phyloP scores from a whole-genome alignment of 2,113 vertebrate species.

The Aix galericulata region DNA sequence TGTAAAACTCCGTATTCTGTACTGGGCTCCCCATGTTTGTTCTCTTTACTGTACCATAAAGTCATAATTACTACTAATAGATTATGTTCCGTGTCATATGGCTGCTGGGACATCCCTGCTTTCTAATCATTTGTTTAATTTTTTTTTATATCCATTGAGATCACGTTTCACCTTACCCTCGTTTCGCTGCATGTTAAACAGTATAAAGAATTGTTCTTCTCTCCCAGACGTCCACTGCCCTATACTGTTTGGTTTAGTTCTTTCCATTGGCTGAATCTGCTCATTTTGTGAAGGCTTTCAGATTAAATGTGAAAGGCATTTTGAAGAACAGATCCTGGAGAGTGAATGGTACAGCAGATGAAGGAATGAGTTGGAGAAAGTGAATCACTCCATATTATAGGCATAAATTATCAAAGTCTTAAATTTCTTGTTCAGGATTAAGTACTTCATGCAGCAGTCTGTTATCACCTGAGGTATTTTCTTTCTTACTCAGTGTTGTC shows the following conservation, averaged over 20 bases:
- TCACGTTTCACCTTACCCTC: background rate
- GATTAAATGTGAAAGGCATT: background rate
- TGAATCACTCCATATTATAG: background rate
- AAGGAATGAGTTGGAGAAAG: background rate
- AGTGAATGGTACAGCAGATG: background rate
- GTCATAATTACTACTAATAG: background rate
- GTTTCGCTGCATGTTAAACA: background rate
- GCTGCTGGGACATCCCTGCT: background rate
- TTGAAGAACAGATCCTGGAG: background rate
- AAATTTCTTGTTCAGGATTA: background rate
- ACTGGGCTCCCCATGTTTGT: background rate
- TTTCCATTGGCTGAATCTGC: background rate
- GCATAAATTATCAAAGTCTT: background rate
- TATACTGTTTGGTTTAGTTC: background rate
- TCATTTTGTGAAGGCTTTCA: background rate
- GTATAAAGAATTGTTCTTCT: background rate
- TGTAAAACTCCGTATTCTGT: background rate
- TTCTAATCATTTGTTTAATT: background rate
- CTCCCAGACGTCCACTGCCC: background rate
- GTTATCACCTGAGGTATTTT: background rate
- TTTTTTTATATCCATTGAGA: background rate
- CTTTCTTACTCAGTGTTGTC: conserved; percentile 32
- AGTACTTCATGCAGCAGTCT: background rate
- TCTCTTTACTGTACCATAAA: background rate
- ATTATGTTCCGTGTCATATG: background rate